Conservation (phyloP, 2,888 invertebrate species). For the Nebria brevicollis region DNA sequence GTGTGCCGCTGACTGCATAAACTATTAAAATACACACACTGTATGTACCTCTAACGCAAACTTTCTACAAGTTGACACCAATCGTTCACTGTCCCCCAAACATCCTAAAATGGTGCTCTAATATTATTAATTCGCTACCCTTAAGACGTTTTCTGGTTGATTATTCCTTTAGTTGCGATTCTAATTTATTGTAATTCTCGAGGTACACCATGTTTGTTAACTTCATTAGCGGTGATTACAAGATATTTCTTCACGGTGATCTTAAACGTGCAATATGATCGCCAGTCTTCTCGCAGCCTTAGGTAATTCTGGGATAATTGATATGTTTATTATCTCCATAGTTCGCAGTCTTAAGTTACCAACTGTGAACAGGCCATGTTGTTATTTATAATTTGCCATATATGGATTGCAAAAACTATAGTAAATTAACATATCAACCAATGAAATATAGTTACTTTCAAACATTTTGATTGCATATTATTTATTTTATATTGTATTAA, state of each 20-base stretch:
- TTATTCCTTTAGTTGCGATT: conserved; percentile 31
- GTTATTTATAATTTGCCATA: neutral
- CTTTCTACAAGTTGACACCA: neutral
- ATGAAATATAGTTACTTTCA: neutral
- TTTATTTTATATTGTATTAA: neutral
- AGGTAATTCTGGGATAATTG: neutral
- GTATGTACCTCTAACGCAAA: conserved; percentile 2
- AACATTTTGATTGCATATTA: neutral
- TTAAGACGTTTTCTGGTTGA: conserved; percentile 5
- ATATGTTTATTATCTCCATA: neutral
- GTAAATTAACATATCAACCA: neutral
- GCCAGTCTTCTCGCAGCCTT: neutral
- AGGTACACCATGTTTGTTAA: neutral
- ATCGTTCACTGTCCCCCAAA: too few species aligned
- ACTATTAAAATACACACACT: conserved; percentile 20
- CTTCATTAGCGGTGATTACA: conserved; percentile 11
- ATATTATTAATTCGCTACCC: neutral
- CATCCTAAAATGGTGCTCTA: too few species aligned
- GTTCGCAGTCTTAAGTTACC: neutral
- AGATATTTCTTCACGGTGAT: neutral
- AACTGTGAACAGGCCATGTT: neutral
- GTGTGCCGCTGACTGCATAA: conserved; percentile 26
- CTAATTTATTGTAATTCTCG: conserved; percentile 11
- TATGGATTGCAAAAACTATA: neutral
- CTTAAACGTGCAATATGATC: conserved; percentile 17